A percentile compares a stretch with the other conserved stretches of the same genome.
Conservation (phyloP, 2,113 vertebrate species). For the Eretmochelys imbricata region DNA sequence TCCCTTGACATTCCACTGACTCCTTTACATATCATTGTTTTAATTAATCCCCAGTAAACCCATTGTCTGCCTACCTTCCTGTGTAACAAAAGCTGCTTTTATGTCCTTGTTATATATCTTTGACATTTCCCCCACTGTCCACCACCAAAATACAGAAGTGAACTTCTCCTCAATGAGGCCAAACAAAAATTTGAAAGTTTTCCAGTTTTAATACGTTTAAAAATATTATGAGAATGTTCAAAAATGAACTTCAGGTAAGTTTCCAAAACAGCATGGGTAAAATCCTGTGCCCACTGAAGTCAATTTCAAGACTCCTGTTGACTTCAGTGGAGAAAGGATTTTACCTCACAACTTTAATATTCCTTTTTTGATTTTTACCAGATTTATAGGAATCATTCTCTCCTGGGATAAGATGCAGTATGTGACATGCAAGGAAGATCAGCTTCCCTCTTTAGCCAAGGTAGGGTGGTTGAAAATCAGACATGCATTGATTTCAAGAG, state of each 20-base stretch:
- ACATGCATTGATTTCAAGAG: constrained; percentile 19
- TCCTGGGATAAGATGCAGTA: background rate
- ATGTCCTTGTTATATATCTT: background rate
- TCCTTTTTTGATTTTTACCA: background rate
- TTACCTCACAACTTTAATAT: constrained; percentile 25
- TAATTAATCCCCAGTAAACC: background rate
- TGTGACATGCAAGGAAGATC: background rate
- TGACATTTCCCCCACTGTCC: background rate
- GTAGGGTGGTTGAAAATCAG: constrained; percentile 5
- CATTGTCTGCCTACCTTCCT: background rate
- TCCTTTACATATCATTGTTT: background rate
- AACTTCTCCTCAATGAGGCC: background rate
- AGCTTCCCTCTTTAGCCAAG: background rate
- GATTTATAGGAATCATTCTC: background rate
- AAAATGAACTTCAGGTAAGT: background rate
- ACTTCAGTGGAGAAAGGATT: background rate
- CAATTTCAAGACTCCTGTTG: background rate
- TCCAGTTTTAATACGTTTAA: background rate
- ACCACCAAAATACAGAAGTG: background rate
- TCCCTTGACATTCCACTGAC: background rate
- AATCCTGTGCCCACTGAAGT: background rate
- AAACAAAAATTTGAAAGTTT: background rate
- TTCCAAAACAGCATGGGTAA: background rate
- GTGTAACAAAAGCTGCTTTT: background rate
- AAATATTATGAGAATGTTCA: background rate